A percentile compares a stretch with the other conserved stretches of the same genome.
Conservation (phyloP, 92 coral and sea anemone genomes). For the Pocillopora meandrina region DNA sequence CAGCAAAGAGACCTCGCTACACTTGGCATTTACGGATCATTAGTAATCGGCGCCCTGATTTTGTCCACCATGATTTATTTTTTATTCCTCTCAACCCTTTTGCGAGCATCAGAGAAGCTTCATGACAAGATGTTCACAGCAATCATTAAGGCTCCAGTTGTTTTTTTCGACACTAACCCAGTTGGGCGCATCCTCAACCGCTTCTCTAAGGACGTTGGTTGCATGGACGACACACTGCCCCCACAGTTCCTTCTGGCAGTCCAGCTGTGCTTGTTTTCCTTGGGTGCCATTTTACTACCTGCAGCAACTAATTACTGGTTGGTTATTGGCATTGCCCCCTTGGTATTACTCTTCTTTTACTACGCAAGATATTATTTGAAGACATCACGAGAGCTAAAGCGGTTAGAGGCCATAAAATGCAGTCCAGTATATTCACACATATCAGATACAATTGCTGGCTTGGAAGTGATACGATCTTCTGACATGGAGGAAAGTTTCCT, state of each 20-base stretch:
- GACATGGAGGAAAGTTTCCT: constrained; percentile 49
- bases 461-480: constrained; percentile 67
- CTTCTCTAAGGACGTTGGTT: constrained; percentile 61
- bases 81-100: constrained; percentile 19
- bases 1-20: constrained; percentile 35
- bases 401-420: constrained; percentile 65
- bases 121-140: constrained; percentile 61
- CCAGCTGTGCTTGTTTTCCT: constrained; percentile 40
- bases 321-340: constrained; percentile 54
- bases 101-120: constrained; percentile 62
- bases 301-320: constrained; percentile 62
- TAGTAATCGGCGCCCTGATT: constrained; percentile 41
- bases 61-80: constrained; percentile 18
- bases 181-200: constrained; percentile 71
- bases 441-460: constrained; percentile 64
- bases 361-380: constrained; percentile 56
- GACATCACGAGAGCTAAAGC: constrained; percentile 69
- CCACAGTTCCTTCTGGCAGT: constrained; percentile 20
- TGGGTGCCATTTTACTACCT: constrained; percentile 54
- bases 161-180: constrained; percentile 71
- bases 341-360: constrained; percentile 42
- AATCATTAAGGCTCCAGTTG: constrained; percentile 63
- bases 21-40: constrained; percentile 43
- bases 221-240: constrained; percentile 55
- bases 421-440: constrained; percentile 79